Evolutionary conservation across 1,140 invertebrate genomes (phyloP).

Genomic region (Drosophila sproati): DNA sequence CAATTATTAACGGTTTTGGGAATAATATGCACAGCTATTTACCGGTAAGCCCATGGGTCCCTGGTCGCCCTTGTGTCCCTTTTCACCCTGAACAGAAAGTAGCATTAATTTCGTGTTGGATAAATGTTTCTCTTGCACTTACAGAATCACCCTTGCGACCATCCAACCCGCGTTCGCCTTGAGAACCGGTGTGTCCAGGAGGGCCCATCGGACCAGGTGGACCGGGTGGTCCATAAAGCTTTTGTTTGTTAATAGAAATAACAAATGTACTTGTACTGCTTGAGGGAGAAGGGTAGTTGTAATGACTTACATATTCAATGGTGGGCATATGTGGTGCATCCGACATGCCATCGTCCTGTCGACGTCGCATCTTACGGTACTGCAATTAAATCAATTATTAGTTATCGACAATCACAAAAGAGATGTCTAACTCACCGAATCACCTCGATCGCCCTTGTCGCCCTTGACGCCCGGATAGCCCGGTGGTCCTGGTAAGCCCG

Average conservation of each 20-base stretch:
- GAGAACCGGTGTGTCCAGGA: slow-evolving; percentile 92
- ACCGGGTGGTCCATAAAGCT: slow-evolving; percentile 83
- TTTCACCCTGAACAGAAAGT: slow-evolving; percentile 90
- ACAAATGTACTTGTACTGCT: background rate
- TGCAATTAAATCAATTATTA: slow-evolving; percentile 86
- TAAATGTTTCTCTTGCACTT: slow-evolving; percentile 74
- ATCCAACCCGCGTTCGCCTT: slow-evolving; percentile 90
- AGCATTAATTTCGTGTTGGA: background rate
- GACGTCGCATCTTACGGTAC: slow-evolving; percentile 95
- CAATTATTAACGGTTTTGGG: slow-evolving; percentile 9
- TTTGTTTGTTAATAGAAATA: slow-evolving; percentile 1
- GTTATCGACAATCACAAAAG: background rate
- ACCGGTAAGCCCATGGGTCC: slow-evolving; percentile 98
- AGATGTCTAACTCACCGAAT: slow-evolving; percentile 90
- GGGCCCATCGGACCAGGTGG: slow-evolving; percentile 88
- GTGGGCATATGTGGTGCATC: slow-evolving; percentile 83
- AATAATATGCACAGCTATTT: slow-evolving; percentile 85
- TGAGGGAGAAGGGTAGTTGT: too few relatives aligned
- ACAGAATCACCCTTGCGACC: slow-evolving; percentile 95
- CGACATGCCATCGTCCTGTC: slow-evolving; percentile 88
- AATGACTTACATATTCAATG: slow-evolving; percentile 83
- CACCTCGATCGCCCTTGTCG: slow-evolving; percentile 96
- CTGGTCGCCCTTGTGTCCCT: slow-evolving; percentile 94
- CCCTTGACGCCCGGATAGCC: slow-evolving; percentile 95
- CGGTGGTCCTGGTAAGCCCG: slow-evolving; percentile 89